A percentile compares a stretch with the other conserved stretches of the same genome.
These are phyloP conservation scores for Heliconius congener DNA, from an alignment of 1,140 invertebrate species.

Conservation along the genomic window DNA sequence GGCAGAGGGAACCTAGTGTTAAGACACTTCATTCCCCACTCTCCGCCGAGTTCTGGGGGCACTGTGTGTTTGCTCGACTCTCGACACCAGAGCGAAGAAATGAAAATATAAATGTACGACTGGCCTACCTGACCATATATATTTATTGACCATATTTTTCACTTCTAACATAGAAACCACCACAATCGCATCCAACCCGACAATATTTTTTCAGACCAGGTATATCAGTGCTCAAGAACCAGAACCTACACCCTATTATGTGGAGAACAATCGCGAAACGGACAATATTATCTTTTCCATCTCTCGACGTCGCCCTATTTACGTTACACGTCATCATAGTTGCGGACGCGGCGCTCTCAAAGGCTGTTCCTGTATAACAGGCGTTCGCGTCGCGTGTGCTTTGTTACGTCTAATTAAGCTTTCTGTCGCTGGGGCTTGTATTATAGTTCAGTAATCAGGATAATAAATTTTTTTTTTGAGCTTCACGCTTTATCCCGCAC, in stretches of 20 bases:
- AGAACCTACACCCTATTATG: slow-evolving; percentile 3
- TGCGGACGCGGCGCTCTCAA: slow-evolving; percentile 28
- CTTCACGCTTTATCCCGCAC: too few relatives aligned
- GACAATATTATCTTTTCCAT: slow-evolving; percentile 23
- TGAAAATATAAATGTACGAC: too few relatives aligned
- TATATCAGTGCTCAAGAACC: not conserved
- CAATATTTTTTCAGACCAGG: not conserved
- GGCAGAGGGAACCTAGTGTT: too few relatives aligned
- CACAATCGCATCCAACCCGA: not conserved
- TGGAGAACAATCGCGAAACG: slow-evolving; percentile 22
- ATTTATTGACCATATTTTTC: too few relatives aligned
- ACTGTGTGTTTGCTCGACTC: too few relatives aligned
- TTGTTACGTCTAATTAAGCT: slow-evolving; percentile 32
- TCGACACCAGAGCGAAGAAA: too few relatives aligned
- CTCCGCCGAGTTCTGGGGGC: too few relatives aligned
- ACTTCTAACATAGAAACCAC: not conserved
- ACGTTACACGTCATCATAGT: slow-evolving; percentile 25
- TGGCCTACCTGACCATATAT: too few relatives aligned
- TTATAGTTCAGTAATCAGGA: slow-evolving; percentile 9
- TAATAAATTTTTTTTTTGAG: not conserved
- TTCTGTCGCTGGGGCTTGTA: slow-evolving; percentile 14
- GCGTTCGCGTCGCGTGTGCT: not conserved
- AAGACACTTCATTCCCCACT: too few relatives aligned
- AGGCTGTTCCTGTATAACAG: slow-evolving; percentile 4
- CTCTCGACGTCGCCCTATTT: slow-evolving; percentile 25